Evolutionary conservation across 2,797 vertebrate species (phyloP), one percentile per base, ranked within the genome.

Genomic region (Arctocebus calabarensis): DNA sequence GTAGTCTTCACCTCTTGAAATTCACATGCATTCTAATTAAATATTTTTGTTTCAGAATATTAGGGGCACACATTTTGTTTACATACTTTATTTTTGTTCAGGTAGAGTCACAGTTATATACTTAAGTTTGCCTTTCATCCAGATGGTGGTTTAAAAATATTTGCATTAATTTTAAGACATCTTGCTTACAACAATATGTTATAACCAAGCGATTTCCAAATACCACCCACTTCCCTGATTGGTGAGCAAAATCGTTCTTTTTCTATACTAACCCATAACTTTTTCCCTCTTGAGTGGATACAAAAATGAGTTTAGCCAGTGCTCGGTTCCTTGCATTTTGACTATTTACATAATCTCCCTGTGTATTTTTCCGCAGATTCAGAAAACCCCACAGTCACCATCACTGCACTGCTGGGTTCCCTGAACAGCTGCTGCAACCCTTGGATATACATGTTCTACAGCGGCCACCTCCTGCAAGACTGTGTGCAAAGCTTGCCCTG

Each of bases 371-470:
- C 86, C 22, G 83, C 94, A 99, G 99, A 99, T 92, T 99, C 99
- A 0, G 99, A 99, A 97, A 99, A 99, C 98, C 99, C 99, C 3
- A 99, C 99, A 0, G 98, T 99, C 88, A 99, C 99, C 20, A 99
- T 99, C 95, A 99, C 99, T 0, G 99, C 99, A 0, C 98, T 99
- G 92, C 98, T 99, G 90, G 99, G 99, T 95, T 99, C 99, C 90
- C 98, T 99, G 97, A 99, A 99, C 98, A 99, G 99, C 94, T 99
- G 99, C 98, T 99, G 99, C 92, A 99, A 99, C 98, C 99, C 99
- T 0, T 99, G 99, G 99, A 99, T 99, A 97, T 99, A 99, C 98
- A 99, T 99, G 99, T 99, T 99, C 97, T 99, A 99, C 97, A 99
- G 99, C 0, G 99, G 99, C 3, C 99, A 99, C 93, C 99, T 99